phyloP scores from a whole-genome alignment of 2,113 vertebrate genomes.

The Fregetta grallaria region DNA sequence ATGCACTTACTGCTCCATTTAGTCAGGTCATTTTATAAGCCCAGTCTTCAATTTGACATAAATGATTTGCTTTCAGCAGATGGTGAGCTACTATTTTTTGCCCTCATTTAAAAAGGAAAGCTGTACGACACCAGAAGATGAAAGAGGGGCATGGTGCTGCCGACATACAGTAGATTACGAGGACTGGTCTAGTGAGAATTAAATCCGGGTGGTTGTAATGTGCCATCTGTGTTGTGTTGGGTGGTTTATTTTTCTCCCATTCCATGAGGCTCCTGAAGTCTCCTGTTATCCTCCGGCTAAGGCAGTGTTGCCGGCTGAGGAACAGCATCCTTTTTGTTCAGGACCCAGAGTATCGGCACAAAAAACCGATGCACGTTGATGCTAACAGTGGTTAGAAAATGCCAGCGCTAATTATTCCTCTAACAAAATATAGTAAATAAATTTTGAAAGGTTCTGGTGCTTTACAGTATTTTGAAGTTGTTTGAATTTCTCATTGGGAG shows the following conservation, averaged over 20 bases:
- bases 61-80: slow-evolving; percentile 62
- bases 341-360: not conserved
- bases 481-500: not conserved
- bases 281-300: not conserved
- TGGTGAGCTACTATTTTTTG: slow-evolving; percentile 61
- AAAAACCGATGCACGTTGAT: not conserved
- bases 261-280: not conserved
- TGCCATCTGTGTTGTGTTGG: slow-evolving; percentile 48
- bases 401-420: not conserved
- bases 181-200: slow-evolving; percentile 51
- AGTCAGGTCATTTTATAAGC: slow-evolving; percentile 52
- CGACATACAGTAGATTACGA: slow-evolving; percentile 27
- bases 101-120: slow-evolving; percentile 60
- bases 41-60: slow-evolving; percentile 44
- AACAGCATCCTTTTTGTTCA: not conserved
- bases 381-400: not conserved
- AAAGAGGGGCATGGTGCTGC: slow-evolving; percentile 24
- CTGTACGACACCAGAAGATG: slow-evolving; percentile 3
- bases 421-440: not conserved
- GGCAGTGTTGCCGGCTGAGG: not conserved
- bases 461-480: not conserved
- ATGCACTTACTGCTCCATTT: slow-evolving; percentile 38
- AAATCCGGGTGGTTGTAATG: slow-evolving; percentile 28
- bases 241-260: not conserved
- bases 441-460: not conserved